Percentiles rank a stretch among this genome's conserved stretches.
phyloP scores from a whole-genome alignment of 2,113 vertebrate genomes.

The Spermophilus dauricus region DNA sequence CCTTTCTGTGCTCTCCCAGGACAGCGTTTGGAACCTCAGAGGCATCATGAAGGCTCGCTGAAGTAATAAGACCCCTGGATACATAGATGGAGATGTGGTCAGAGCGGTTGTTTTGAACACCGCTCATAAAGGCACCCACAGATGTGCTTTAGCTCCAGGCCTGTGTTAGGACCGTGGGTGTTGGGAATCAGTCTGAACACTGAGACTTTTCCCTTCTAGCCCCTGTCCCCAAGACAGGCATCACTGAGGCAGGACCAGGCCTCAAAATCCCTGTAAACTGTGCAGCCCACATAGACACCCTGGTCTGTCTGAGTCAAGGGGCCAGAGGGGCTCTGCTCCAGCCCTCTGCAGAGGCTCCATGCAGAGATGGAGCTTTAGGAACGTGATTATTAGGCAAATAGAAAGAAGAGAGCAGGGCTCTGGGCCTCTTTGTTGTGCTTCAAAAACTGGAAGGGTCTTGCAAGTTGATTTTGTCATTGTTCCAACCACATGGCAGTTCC shows the following conservation, averaged over 20 bases:
- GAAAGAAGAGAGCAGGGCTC: background rate
- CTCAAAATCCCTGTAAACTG: background rate
- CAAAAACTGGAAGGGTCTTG: background rate
- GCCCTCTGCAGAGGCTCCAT: background rate
- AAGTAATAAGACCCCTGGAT: background rate
- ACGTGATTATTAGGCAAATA: background rate
- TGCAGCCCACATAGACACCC: rapidly evolving
- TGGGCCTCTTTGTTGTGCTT: background rate
- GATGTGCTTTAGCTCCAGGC: background rate
- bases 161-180: background rate
- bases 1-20: no score
- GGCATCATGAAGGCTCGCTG: no score
- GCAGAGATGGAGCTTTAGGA: no score
- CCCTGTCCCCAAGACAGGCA: background rate
- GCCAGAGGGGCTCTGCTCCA: background rate
- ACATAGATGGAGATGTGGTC: background rate
- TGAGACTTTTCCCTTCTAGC: background rate
- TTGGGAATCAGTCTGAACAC: no score
- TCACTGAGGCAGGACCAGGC: background rate
- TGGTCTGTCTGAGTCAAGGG: rapidly evolving
- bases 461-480: background rate
- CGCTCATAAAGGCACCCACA: rapidly evolving
- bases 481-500: background rate
- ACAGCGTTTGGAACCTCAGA: background rate
- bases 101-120: background rate